Evolutionary conservation across 2,797 vertebrate species (phyloP), one percentile per base, ranked within the genome.

Genomic region (Tenualosa thibaudeaui): DNA sequence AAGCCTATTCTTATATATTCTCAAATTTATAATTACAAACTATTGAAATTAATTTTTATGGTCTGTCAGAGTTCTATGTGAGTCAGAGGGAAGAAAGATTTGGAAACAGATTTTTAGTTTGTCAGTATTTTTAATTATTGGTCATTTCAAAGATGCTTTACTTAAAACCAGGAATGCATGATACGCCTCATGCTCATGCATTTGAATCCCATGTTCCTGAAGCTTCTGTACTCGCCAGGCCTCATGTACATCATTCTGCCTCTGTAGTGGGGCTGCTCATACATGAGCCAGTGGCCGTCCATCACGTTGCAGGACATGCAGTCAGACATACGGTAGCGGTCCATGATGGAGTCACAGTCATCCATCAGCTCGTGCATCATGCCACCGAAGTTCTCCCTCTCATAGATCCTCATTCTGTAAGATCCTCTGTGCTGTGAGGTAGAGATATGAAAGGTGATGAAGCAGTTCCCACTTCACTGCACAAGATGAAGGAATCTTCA

Each of bases 251-350:
- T 89, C 92, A 89, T 89, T 88, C 10, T 93, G 88, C 93, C 93
- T 88, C 89, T 93, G 91, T 83, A 94, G 50, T 93, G 78, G 86
- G 93, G 49, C 60, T 93, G 93, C 86, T 94, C 93, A 26, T 90
- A 94, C 91, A 93, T 86, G 87, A 94, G 91, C 93, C 93, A 94
- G 90, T 93, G 90, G 46, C 86, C 93, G 0, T 94, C 93, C 92
- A 93, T 90, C 89, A 94, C 93, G 4, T 94, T 5, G 85, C 92
- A 92, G 78, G 93, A 94, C 91, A 43, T 8, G 89, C 93, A 93
- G 49, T 93, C 88, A n/a, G 81, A 84, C 93, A 92, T 93, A 53
- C 83, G 92, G 88, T 89, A 92, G 24, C 90, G 92, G 0, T 94
- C 93, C 89, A 24, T 31, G 88, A 91, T 90, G 87, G 81, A 89